A percentile compares a stretch with the other conserved stretches of the same genome.
Conservation (phyloP, 1,140 invertebrate species). For the Nylanderia fulva region DNA sequence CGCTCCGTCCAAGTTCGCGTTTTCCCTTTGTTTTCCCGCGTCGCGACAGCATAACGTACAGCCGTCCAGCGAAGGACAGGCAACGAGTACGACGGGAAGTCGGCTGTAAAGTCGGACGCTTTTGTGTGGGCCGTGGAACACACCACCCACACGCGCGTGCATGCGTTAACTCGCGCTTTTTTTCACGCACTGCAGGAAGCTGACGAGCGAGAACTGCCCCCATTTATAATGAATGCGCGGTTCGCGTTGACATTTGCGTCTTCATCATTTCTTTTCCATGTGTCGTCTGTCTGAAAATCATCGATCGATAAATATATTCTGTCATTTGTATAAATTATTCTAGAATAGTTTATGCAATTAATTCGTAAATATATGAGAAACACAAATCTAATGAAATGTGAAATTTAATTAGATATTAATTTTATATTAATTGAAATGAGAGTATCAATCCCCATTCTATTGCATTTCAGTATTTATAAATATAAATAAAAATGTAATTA, state of each 20-base stretch:
- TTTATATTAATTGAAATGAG: no score
- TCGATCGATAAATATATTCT: no score
- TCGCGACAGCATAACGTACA: constrained; percentile 43
- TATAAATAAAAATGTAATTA: no score
- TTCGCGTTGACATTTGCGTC: constrained; percentile 16
- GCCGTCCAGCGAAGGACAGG: constrained; percentile 44
- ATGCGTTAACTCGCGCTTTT: constrained; percentile 21
- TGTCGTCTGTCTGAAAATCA: no score
- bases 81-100: constrained; percentile 66
- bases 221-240: neutral
- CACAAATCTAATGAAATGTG: no score
- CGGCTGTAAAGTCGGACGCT: constrained; percentile 72
- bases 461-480: no score
- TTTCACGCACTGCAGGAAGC: constrained; percentile 71
- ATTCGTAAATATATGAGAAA: no score
- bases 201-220: constrained; percentile 62
- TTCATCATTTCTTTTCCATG: neutral
- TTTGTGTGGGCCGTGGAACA: constrained; percentile 23
- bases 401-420: no score
- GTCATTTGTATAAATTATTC: no score
- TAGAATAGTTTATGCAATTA: no score
- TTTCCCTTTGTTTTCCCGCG: constrained; percentile 50
- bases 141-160: neutral
- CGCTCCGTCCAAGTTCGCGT: constrained; percentile 37
- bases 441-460: no score